Evolutionary conservation across 2,888 invertebrate species (phyloP), one percentile per base, ranked within the genome.

Genomic region (Caenorhabditis angaria): DNA sequence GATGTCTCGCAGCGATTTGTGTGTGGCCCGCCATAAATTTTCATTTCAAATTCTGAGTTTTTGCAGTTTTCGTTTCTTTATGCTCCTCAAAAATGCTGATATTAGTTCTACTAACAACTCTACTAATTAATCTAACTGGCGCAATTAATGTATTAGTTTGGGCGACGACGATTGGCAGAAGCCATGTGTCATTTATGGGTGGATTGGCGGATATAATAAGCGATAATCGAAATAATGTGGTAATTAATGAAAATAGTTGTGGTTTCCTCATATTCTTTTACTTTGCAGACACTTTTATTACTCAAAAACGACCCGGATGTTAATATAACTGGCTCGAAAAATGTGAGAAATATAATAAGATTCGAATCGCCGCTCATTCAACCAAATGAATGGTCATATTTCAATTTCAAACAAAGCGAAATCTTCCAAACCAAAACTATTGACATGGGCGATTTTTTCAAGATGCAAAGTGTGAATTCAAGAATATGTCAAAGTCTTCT

Each of bases 241-340:
- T 62, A 12, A 48, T 48, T 58, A 20, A 35, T 35, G 18, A 12
- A 27, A 18, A n/a, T 55, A n/a, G 12, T n/a, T 22, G n/a, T 6
- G 6, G 4, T 35, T 35, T n/a, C 22, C 18, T 18, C 32, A 4
- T 24, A 6, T 25, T 53, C 6, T 51, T 22, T n/a, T 51, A n/a
- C 3, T 24, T 56, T 66, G 35, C 57, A 74, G 74, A 74, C 74
- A 27, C 61, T 74, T 47, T 24, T 74, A 18, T 20, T 70, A n/a
- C 35, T 74, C 12, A 67, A 70, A 55, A 74, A 74, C 35, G 74
- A 74, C 50, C 69, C 70, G 8, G 74, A 74, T 50, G 70, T 74
- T 1, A 55, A 29, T 28, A 57, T 60, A 32, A 59, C 48, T 22
- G 70, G 66, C 6, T 25, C 61, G 8, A 35, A 55, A 25, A 27